A percentile compares a stretch with the other conserved stretches of the same genome.
phyloP scores from a whole-genome alignment of 2,797 vertebrate species.

The Sternotherus odoratus region DNA sequence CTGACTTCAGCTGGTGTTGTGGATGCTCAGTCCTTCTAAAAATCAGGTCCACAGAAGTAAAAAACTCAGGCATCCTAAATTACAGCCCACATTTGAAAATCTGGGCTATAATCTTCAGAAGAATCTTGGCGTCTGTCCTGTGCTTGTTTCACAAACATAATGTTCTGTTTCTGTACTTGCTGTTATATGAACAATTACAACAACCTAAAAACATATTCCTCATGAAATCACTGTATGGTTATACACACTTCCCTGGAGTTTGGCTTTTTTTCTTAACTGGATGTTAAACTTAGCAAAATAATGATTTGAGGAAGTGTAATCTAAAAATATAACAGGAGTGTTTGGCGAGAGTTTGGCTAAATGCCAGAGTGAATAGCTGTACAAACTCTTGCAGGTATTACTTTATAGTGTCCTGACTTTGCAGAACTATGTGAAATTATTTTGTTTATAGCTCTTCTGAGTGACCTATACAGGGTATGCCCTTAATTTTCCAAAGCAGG shows the following conservation, averaged over 20 bases:
- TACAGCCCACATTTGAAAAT: background rate
- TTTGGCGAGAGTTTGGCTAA: background rate
- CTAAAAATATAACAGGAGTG: background rate
- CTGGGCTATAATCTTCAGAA: rapidly evolving
- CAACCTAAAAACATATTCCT: rapidly evolving
- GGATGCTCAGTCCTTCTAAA: background rate
- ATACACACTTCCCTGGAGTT: background rate
- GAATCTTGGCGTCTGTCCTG: background rate
- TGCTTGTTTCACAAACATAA: background rate
- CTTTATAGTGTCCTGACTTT: background rate
- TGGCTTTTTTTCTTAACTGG: background rate
- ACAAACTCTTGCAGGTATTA: background rate
- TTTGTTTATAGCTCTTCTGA: background rate
- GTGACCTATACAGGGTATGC: background rate
- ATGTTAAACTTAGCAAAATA: background rate
- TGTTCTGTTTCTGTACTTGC: background rate
- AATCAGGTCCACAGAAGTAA: background rate
- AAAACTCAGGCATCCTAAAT: background rate
- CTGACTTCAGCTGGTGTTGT: background rate
- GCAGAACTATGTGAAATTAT: background rate
- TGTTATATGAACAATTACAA: background rate
- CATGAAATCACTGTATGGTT: background rate
- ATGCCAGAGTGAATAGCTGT: background rate
- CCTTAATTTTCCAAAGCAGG: background rate
- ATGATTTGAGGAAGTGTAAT: background rate